These are phyloP conservation scores for Callipepla californica DNA, from an alignment of 2,113 vertebrate species.

Conservation along the genomic window DNA sequence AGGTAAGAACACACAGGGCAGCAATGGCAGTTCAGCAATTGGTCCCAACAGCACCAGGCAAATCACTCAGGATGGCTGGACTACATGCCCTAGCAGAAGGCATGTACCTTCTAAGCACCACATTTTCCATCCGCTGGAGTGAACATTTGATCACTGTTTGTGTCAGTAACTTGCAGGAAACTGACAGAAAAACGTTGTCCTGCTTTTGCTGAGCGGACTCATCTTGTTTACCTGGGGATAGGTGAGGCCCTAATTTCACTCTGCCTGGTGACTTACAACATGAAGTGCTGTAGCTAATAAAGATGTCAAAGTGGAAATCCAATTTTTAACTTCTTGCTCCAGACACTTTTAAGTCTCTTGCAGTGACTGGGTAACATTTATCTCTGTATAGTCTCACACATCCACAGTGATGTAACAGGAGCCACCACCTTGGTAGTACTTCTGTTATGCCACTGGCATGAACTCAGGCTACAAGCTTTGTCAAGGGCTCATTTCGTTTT, in stretches of 20 bases:
- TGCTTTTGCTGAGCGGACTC: background rate
- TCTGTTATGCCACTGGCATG: background rate
- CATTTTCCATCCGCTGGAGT: background rate
- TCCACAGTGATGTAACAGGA: background rate
- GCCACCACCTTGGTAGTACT: background rate
- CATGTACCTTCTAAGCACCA: background rate
- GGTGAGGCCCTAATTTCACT: background rate
- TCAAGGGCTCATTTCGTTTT: background rate
- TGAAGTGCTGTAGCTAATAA: background rate
- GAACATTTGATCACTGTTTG: background rate
- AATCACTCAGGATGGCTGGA: rapidly evolving
- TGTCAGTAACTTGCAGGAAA: background rate
- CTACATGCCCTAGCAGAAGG: background rate
- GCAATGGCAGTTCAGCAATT: background rate
- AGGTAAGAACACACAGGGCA: background rate
- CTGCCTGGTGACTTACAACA: background rate
- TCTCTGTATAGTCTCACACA: background rate
- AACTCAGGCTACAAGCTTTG: background rate
- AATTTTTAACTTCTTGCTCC: conserved; percentile 22
- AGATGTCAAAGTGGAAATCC: background rate
- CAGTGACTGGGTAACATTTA: background rate
- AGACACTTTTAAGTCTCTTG: background rate
- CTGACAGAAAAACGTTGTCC: background rate
- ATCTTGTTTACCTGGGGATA: background rate
- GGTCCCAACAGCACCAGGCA: background rate